Conservation (phyloP, 2,113 vertebrate genomes). For the Gymnorhina tibicen region DNA sequence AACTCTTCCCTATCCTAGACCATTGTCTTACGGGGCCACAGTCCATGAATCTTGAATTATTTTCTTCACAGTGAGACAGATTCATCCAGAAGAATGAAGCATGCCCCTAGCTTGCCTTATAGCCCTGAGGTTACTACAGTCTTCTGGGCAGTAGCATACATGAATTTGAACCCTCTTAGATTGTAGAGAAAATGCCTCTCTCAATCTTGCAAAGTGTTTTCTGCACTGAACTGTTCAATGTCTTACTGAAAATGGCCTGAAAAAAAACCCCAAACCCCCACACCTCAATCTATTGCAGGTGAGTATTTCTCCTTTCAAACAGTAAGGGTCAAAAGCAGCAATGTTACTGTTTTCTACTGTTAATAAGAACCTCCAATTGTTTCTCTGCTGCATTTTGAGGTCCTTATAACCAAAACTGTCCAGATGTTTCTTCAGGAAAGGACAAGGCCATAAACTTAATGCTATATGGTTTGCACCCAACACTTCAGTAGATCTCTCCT, state of each 20-base stretch:
- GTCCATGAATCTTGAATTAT: background rate
- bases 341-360: background rate
- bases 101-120: background rate
- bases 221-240: background rate
- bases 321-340: background rate
- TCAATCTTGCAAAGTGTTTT: background rate
- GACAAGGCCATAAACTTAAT: background rate
- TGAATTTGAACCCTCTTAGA: background rate
- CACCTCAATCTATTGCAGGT: background rate
- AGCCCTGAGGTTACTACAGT: background rate
- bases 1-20: background rate
- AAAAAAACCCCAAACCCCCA: background rate
- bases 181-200: background rate
- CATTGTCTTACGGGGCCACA: rapidly evolving
- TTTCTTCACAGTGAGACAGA: background rate
- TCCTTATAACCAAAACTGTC: background rate
- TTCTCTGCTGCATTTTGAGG: background rate
- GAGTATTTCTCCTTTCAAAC: background rate
- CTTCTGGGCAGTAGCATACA: background rate
- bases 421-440: background rate
- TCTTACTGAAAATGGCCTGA: background rate
- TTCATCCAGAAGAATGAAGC: background rate
- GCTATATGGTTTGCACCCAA: background rate
- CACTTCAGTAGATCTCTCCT: background rate
- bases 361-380: background rate